Evolutionary conservation across 92 coral and sea anemone genomes (phyloP).

Genomic region (Phenganax stokvisi): DNA sequence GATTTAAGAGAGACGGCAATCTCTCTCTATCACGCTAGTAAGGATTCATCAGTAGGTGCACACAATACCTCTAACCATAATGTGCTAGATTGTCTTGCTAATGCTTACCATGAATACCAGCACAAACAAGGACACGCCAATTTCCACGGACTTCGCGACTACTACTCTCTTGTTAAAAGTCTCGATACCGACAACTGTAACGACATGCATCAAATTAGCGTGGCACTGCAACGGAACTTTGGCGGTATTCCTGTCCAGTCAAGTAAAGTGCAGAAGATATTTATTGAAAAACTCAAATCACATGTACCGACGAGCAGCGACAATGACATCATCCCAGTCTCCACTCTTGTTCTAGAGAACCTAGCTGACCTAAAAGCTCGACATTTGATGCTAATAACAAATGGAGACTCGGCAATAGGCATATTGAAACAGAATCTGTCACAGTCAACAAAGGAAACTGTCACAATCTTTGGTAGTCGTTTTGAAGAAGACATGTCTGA

Average conservation of each 20-base stretch:
- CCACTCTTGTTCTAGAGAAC: conserved; percentile 64
- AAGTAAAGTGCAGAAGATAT: conserved; percentile 10
- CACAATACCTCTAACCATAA: neutral
- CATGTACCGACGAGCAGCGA: neutral
- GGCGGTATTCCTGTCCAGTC: conserved; percentile 3
- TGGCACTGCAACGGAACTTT: conserved; percentile 10
- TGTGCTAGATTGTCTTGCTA: conserved; percentile 43
- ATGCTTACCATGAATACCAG: conserved; percentile 50
- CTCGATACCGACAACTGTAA: conserved; percentile 31
- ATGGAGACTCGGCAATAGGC: conserved; percentile 83
- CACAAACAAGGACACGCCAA: conserved; percentile 40
- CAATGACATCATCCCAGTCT: conserved; percentile 38
- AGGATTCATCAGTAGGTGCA: neutral
- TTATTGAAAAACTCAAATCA: neutral
- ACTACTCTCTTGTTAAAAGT: conserved; percentile 54
- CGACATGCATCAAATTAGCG: neutral
- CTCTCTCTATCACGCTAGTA: neutral
- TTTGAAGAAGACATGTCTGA: conserved; percentile 88
- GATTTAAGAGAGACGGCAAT: conserved; percentile 40
- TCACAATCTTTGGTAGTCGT: conserved; percentile 85
- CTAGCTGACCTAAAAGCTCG: conserved; percentile 69
- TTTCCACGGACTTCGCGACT: conserved; percentile 58
- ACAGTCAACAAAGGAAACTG: conserved; percentile 68
- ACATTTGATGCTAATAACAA: conserved; percentile 87
- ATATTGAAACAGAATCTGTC: conserved; percentile 65